Percentiles rank a stretch among this genome's conserved stretches.
Conservation (phyloP, 2,888 invertebrate genomes). For the Chaetoderma sp. region DNA sequence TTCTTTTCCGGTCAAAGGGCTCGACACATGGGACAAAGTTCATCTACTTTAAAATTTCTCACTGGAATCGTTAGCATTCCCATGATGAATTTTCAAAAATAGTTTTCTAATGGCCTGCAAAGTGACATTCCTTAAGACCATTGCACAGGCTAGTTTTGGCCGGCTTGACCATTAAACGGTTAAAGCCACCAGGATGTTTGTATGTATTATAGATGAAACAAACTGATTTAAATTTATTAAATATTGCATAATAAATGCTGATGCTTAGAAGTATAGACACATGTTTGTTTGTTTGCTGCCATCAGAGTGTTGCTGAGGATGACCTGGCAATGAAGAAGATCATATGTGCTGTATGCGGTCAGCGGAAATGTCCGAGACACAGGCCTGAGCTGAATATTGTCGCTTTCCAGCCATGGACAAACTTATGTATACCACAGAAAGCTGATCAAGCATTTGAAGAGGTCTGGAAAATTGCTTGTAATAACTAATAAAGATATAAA, state of each 20-base stretch:
- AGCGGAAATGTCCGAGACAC: conserved; percentile 65
- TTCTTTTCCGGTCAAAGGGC: too few relatives aligned
- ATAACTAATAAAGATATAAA: neutral
- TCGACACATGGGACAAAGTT: too few relatives aligned
- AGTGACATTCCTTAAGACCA: too few relatives aligned
- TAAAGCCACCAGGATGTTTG: too few relatives aligned
- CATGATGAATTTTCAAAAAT: too few relatives aligned
- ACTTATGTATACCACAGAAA: conserved; percentile 78
- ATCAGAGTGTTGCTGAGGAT: conserved; percentile 11
- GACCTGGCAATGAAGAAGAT: conserved; percentile 58
- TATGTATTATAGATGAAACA: too few relatives aligned
- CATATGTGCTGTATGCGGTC: conserved; percentile 67
- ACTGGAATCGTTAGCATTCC: too few relatives aligned
- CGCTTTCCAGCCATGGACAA: conserved; percentile 77
- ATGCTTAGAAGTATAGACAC: conserved; percentile 31
- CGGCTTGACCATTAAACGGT: too few relatives aligned
- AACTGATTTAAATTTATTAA: too few relatives aligned
- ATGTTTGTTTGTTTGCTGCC: neutral
- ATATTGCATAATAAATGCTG: conserved; percentile 18
- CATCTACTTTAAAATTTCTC: too few relatives aligned
- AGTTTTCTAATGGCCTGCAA: too few relatives aligned
- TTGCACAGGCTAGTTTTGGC: too few relatives aligned
- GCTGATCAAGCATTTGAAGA: conserved; percentile 82
- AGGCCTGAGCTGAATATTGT: conserved; percentile 67
- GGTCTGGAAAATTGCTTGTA: conserved; percentile 53